These are phyloP conservation scores for Tachina fera DNA, from an alignment of 2,888 invertebrate genomes.

Conservation along the genomic window DNA sequence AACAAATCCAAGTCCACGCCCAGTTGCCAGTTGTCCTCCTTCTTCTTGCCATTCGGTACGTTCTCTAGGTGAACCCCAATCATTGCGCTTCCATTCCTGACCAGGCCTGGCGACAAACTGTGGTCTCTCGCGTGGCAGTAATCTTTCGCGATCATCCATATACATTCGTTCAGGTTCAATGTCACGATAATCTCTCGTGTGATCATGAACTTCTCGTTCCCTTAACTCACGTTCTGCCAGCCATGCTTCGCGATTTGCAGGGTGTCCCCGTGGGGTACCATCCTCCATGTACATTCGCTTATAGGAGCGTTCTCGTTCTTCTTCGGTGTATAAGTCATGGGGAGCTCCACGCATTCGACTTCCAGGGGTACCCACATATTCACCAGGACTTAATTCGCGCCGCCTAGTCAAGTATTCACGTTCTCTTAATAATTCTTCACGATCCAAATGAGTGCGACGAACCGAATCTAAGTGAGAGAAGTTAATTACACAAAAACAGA, in stretches of 20 bases:
- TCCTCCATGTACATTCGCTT: slow-evolving; percentile 79
- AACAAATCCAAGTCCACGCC: slow-evolving; percentile 76
- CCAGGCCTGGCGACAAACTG: slow-evolving; percentile 72
- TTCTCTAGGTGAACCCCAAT: slow-evolving; percentile 76
- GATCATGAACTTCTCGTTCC: slow-evolving; percentile 72
- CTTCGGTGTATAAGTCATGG: slow-evolving; percentile 80
- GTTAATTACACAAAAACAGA: slow-evolving; percentile 43
- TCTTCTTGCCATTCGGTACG: slow-evolving; percentile 78
- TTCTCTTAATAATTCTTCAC: slow-evolving; percentile 80
- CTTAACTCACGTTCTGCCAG: slow-evolving; percentile 74
- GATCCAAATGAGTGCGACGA: slow-evolving; percentile 77
- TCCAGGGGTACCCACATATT: slow-evolving; percentile 75
- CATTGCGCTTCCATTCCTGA: slow-evolving; percentile 78
- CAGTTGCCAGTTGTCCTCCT: slow-evolving; percentile 32
- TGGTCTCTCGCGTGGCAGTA: slow-evolving; percentile 73
- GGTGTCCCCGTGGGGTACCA: slow-evolving; percentile 75
- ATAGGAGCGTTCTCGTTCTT: slow-evolving; percentile 79
- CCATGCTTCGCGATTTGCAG: slow-evolving; percentile 70
- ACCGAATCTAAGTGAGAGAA: slow-evolving; percentile 74
- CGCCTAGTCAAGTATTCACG: slow-evolving; percentile 78
- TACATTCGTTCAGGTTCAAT: slow-evolving; percentile 75
- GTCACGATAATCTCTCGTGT: slow-evolving; percentile 74
- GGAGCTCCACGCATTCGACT: slow-evolving; percentile 78
- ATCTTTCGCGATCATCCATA: slow-evolving; percentile 77
- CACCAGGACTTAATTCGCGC: slow-evolving; percentile 79